Evolutionary conservation across 1,140 invertebrate genomes (phyloP), one percentile per base, ranked within the genome.

Genomic region (Oncopeltus fasciatus): DNA sequence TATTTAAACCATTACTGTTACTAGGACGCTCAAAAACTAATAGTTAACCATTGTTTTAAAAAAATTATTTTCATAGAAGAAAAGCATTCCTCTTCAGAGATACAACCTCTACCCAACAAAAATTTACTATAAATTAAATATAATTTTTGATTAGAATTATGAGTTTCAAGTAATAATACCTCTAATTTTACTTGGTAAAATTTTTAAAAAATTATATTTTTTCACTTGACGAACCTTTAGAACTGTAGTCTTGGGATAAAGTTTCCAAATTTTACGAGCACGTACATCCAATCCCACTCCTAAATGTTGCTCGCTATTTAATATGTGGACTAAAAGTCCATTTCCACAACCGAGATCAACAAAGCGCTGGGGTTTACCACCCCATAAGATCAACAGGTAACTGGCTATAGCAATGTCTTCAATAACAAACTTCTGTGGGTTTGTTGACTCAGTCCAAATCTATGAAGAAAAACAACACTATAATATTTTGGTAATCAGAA

Each of bases 291-390:
- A 78, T 20, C 95, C 96, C 68, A 83, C 74, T 49, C 95, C 96
- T n/a, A 69, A 71, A 73, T 86, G 83, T 38, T 92, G 92, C 78
- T 97, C 92, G 65, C 80, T 79, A 33, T 80, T 81, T 11, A 97
- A 76, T 63, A 98, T 86, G 75, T 93, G 83, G 12, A 95, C 92
- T 2, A 99, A 76, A 14, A 99, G 76, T 21, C 96, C 95, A 79
- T 98, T 98, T 0, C 95, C 95, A 80, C 95, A 99, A 0, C 95
- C 95, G 28, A 98, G 76, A 76, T 98, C 95, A 1, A 95, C 81
- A 80, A 98, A 98, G 1, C 77, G 81, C 69, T 88, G 84, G 29
- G 44, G 60, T 43, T 59, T 60, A 53, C 82, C 75, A 33, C 20
- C 46, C 89, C 89, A 92, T 0, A 92, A 67, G 33, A 91, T 75